Evolutionary conservation across 2,888 invertebrate genomes (phyloP).

Genomic region (Eupelmus urozonus): DNA sequence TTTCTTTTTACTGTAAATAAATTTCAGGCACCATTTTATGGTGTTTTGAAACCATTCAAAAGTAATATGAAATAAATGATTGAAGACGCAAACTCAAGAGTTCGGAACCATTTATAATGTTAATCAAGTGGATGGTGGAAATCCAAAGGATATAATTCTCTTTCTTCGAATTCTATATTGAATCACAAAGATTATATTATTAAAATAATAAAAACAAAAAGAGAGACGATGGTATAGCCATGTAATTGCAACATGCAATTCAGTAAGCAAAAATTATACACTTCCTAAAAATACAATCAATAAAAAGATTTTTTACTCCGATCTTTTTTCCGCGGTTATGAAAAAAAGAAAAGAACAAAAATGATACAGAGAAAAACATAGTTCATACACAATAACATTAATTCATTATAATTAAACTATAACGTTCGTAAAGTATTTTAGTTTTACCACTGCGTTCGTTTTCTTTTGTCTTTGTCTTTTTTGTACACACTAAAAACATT

Average conservation of each 20-base stretch:
- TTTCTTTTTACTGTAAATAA: conserved; percentile 48
- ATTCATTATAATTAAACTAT: conserved; percentile 73
- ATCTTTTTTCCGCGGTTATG: conserved; percentile 66
- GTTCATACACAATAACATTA: conserved; percentile 69
- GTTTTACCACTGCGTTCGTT: conserved; percentile 62
- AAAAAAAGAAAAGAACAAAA: conserved; percentile 63
- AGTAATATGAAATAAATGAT: conserved; percentile 41
- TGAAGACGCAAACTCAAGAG: conserved; percentile 48
- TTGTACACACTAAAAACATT: conserved; percentile 75
- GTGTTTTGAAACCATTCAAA: conserved; percentile 52
- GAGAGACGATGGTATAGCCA: conserved; percentile 72
- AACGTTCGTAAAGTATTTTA: conserved; percentile 74
- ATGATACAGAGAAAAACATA: conserved; percentile 61
- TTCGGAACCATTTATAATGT: conserved; percentile 49
- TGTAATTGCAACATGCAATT: conserved; percentile 72
- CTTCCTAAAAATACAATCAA: conserved; percentile 71
- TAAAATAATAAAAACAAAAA: conserved; percentile 68
- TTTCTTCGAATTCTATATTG: conserved; percentile 59
- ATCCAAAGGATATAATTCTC: conserved; percentile 54
- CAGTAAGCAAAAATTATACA: conserved; percentile 68
- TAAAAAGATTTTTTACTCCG: conserved; percentile 68
- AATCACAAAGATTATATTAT: conserved; percentile 56
- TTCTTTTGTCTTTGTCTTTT: conserved; percentile 61
- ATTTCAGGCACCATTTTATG: conserved; percentile 58
- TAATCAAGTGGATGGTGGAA: conserved; percentile 48